A percentile compares a stretch with the other conserved stretches of the same genome.
phyloP scores from a whole-genome alignment of 2,113 vertebrate species.

The Apodemus sylvaticus region DNA sequence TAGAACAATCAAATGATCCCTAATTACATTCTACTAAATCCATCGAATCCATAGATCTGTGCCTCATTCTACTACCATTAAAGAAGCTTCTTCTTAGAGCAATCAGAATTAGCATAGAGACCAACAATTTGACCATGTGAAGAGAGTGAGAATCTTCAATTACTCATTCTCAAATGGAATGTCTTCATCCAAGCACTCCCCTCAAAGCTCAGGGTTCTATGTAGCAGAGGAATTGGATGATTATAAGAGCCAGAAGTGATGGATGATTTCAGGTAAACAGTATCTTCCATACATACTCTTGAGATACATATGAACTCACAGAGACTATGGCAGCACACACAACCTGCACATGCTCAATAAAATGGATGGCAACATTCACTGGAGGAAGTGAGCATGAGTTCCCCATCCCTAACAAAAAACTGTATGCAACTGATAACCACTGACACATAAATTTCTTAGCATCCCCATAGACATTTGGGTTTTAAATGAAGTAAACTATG shows the following conservation, averaged over 20 bases:
- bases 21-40: neutral
- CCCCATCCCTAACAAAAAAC: neutral
- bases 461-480: constrained; percentile 48
- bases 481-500: constrained; percentile 57
- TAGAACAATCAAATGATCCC: neutral
- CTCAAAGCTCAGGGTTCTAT: neutral
- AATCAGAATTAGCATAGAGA: neutral
- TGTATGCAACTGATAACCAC: neutral
- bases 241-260: neutral
- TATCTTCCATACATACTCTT: neutral
- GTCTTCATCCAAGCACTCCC: neutral
- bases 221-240: neutral
- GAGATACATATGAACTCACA: neutral
- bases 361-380: neutral
- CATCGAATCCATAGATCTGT: neutral
- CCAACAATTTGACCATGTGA: neutral
- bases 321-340: neutral
- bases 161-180: neutral
- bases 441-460: neutral
- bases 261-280: neutral
- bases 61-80: neutral
- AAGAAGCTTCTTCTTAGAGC: neutral
- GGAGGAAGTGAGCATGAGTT: neutral
- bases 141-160: neutral
- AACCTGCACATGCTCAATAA: neutral